Conservation (phyloP, 2,888 invertebrate species). For the Matsumyia berberina region DNA sequence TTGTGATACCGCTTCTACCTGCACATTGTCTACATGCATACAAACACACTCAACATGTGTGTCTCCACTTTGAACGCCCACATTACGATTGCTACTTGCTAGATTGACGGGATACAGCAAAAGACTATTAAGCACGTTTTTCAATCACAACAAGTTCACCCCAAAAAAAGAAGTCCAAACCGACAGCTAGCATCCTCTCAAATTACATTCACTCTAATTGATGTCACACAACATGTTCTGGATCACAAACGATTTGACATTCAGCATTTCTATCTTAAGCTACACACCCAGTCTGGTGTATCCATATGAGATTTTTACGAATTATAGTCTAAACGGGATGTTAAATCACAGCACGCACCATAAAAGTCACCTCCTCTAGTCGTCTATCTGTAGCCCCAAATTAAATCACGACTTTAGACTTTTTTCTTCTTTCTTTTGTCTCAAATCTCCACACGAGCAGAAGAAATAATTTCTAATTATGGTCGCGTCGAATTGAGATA, state of each 20-base stretch:
- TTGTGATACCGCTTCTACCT: too few relatives aligned
- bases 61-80: too few relatives aligned
- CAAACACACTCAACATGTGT: too few relatives aligned
- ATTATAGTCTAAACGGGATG: conserved; percentile 9
- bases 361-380: conserved; percentile 5
- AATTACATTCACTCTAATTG: conserved; percentile 2
- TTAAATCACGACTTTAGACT: conserved; percentile 9
- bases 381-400: background rate
- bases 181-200: background rate
- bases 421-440: background rate
- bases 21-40: too few relatives aligned
- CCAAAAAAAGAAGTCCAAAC: background rate
- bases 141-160: background rate
- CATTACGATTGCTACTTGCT: too few relatives aligned
- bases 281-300: background rate
- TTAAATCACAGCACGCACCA: conserved; percentile 15
- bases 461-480: conserved; percentile 12
- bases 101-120: too few relatives aligned
- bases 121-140: background rate
- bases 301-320: background rate
- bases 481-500: conserved; percentile 3
- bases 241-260: conserved; percentile 11
- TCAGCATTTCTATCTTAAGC: background rate
- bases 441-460: conserved; percentile 8
- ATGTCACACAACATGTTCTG: conserved; percentile 7